Base-by-base conservation (phyloP, 2,797 vertebrate species). In the Columba guinea region DNA sequence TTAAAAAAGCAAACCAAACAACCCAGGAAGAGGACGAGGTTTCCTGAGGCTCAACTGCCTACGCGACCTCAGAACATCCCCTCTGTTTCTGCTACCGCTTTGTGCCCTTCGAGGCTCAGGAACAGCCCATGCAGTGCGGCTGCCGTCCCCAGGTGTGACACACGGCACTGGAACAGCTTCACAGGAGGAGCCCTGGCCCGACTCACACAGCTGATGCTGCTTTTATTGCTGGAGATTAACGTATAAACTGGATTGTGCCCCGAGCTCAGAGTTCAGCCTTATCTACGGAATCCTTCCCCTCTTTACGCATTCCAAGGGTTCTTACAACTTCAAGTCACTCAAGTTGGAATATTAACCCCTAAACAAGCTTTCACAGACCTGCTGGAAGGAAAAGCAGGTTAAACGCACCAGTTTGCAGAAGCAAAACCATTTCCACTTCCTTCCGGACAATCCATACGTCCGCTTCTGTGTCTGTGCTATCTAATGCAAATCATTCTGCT, bases 241-340 rank as follows among this genome's bases (percentile, higher is more conserved):
- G 60, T 37, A 67, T 32, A 84, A 94, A 94, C 81, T 86, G 92
- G 91, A 95, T 92, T 94, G 90, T 94, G 86, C 74, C 65, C 77
- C 1, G n/a, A 89, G 95, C 94, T 95, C 96, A 96, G 93, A 93
- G 93, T 96, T 96, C 95, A 93, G 87, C 86, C 90, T 95, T 96
- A 97, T 96, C 96, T 96, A 20, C 5, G 0, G 84, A 95, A 93
- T 97, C 94, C 52, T 92, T 95, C 94, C 94, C 91, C 90, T 96
- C 94, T 96, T 97, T 95, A 92, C 85, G 90, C 93, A 95, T 95
- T 96, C 96, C 96, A 95, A 94, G 93, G 89, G 93, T 68, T 95
- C 94, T 96, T 94, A 94, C 67, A 87, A 90, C 92, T 91, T 67
- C 91, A 35, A 71, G 34, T 94, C 94, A 59, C 84, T 88, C 55